These are phyloP conservation scores for Apocheima hispidaria DNA, from an alignment of 2,888 invertebrate species.

Conservation along the genomic window DNA sequence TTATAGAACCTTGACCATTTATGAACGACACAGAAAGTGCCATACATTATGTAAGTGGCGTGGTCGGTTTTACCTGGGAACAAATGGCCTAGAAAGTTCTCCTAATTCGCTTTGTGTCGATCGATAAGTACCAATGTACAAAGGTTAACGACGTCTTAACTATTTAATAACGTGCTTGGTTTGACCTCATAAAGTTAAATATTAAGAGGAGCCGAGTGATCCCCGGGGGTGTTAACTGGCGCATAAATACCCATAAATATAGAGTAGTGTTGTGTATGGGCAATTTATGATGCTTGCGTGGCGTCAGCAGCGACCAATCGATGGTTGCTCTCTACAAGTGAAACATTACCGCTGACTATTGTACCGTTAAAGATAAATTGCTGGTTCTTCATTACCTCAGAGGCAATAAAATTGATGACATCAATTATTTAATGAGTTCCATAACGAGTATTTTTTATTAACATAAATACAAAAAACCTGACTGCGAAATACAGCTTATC, in stretches of 20 bases:
- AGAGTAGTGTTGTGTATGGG: constrained; percentile 35
- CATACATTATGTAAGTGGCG: constrained; percentile 28
- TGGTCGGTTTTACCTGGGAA: constrained; percentile 18
- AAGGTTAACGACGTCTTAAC: constrained; percentile 67
- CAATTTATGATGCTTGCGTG: constrained; percentile 51
- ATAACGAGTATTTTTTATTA: background rate
- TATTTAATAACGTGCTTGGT: constrained; percentile 58
- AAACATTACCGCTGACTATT: constrained; percentile 28
- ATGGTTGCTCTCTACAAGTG: constrained; percentile 26
- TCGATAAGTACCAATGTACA: constrained; percentile 55
- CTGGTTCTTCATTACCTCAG: constrained; percentile 14
- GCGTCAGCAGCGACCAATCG: constrained; percentile 34
- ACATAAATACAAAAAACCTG: too few relatives aligned
- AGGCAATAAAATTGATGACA: constrained; percentile 27
- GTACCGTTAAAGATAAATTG: constrained; percentile 27
- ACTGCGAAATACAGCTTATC: too few relatives aligned
- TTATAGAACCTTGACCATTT: constrained; percentile 42
- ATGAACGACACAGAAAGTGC: constrained; percentile 29
- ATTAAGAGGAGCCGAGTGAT: constrained; percentile 50
- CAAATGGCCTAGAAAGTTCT: constrained; percentile 33
- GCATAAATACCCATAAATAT: constrained; percentile 49
- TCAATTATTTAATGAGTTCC: constrained; percentile 9
- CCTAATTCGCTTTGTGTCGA: constrained; percentile 47
- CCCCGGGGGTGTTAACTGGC: constrained; percentile 56
- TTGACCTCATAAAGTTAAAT: constrained; percentile 56